Percentiles rank a stretch among this genome's conserved stretches.
Evolutionary conservation across 2,797 vertebrate species (phyloP).

Genomic region (Melanotaenia boesemani): DNA sequence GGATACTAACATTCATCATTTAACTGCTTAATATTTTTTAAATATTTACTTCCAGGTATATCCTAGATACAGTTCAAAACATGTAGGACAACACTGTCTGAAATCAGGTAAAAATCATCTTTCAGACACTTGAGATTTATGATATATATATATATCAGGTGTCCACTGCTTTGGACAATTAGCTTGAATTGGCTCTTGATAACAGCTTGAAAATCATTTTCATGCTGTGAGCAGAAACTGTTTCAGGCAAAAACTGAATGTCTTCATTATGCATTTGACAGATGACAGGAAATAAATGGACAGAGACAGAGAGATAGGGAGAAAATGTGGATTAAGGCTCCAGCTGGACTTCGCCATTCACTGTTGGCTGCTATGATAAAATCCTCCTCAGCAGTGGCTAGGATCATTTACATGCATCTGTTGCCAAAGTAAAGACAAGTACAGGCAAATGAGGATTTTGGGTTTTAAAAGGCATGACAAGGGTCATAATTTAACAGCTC

Average conservation of each 20-base stretch:
- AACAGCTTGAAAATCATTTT: conserved; percentile 1
- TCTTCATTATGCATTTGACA: conserved; percentile 8
- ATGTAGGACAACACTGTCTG: not conserved
- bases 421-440: not conserved
- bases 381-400: not conserved
- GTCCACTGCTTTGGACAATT: not conserved
- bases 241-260: not conserved
- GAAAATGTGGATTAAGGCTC: not conserved
- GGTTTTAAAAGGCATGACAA: conserved; percentile 1
- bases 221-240: not conserved
- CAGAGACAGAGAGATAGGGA: not conserved
- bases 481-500: not conserved
- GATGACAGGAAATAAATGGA: conserved; percentile 9
- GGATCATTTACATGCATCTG: not conserved
- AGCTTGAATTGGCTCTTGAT: not conserved
- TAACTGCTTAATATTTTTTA: not conserved
- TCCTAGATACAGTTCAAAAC: not conserved
- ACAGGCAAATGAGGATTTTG: not conserved
- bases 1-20: not conserved
- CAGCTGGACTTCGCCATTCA: conserved; percentile 2
- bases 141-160: too few relatives aligned
- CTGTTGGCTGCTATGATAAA: not conserved
- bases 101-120: not conserved
- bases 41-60: not conserved
- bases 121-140: not conserved